These are phyloP conservation scores for Hemiprocne comata DNA, from an alignment of 2,113 vertebrate genomes.

Conservation along the genomic window DNA sequence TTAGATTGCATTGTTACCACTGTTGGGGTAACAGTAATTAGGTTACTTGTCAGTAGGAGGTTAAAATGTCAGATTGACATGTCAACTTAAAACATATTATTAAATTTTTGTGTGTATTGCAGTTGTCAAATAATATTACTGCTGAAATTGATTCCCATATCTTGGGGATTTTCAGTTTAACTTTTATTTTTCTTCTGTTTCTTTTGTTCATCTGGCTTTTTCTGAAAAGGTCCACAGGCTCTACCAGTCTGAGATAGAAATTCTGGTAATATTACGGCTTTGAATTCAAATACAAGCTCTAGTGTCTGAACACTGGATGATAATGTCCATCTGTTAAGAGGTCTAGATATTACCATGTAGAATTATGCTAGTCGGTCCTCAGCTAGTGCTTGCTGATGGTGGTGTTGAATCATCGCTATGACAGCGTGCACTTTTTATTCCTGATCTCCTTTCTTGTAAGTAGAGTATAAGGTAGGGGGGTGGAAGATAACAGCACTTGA, in stretches of 20 bases:
- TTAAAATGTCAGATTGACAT: not conserved
- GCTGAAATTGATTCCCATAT: not conserved
- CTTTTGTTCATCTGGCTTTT: not conserved
- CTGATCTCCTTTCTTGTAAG: not conserved
- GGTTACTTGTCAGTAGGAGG: not conserved
- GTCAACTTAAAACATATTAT: not conserved
- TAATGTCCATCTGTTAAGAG: not conserved
- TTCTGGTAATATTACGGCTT: not conserved
- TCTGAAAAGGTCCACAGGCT: not conserved
- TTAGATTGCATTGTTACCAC: not conserved
- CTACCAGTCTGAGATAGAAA: not conserved
- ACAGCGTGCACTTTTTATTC: not conserved
- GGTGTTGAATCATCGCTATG: not conserved
- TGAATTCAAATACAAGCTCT: not conserved
- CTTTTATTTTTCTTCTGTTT: not conserved
- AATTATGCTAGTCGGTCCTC: not conserved
- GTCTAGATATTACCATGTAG: not conserved
- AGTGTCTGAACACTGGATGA: not conserved
- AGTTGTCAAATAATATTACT: not conserved
- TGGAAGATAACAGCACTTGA: not conserved
- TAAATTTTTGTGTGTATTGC: not conserved
- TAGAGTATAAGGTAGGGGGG: not conserved
- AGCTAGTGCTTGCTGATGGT: not conserved
- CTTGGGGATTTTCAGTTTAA: not conserved
- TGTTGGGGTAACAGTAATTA: not conserved